phyloP scores from a whole-genome alignment of 2,113 vertebrate species.

The Gobiocypris rarus region DNA sequence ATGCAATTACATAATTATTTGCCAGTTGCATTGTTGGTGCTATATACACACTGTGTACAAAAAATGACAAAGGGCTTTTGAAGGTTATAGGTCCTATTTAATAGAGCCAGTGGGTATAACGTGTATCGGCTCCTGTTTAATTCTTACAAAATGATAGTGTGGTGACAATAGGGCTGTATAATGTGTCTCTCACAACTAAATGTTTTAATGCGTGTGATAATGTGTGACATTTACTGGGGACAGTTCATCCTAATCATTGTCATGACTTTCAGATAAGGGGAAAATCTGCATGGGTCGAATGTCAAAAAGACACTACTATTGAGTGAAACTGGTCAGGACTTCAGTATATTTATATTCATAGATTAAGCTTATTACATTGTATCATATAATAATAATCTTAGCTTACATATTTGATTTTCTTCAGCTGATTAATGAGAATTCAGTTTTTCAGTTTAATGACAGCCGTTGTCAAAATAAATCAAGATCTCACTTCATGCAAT shows the following conservation, averaged over 20 bases:
- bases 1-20: not conserved
- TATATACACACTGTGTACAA: not conserved
- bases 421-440: not conserved
- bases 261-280: conserved; percentile 4
- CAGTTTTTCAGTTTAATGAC: not conserved
- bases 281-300: not conserved
- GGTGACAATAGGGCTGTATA: not conserved
- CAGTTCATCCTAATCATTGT: conserved; percentile 1
- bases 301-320: not conserved
- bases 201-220: conserved; percentile 4
- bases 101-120: not conserved
- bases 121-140: not conserved
- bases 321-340: too few species aligned
- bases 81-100: conserved; percentile 11
- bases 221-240: conserved; percentile 32
- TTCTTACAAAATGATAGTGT: not conserved
- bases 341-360: not conserved
- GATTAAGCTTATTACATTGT: not conserved
- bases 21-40: not conserved
- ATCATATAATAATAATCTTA: not conserved
- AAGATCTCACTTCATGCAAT: not conserved
- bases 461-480: not conserved
- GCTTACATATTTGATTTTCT: not conserved
- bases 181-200: conserved; percentile 8
- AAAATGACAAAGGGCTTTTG: not conserved